A percentile compares a stretch with the other conserved stretches of the same genome.
These are phyloP conservation scores for Coranthus polyacanthus DNA, from an alignment of 2,797 vertebrate species.

Conservation along the genomic window DNA sequence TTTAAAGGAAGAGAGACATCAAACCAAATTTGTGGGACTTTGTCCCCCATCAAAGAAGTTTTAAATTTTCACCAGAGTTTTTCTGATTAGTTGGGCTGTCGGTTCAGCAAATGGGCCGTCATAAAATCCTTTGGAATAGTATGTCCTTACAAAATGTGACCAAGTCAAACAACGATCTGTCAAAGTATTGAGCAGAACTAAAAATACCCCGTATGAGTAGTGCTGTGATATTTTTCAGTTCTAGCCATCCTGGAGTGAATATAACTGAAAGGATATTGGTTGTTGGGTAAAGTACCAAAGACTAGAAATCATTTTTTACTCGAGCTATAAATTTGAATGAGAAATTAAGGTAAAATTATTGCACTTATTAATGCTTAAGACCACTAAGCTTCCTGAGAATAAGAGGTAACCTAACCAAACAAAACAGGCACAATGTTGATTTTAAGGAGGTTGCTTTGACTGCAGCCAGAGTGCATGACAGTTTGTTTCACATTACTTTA, in stretches of 20 bases:
- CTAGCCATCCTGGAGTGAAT: slow-evolving; percentile 29
- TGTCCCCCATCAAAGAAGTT: slow-evolving; percentile 61
- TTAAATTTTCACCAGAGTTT: slow-evolving; percentile 66
- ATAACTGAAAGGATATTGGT: slow-evolving; percentile 1
- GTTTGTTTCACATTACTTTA: slow-evolving; percentile 26
- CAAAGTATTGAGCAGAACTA: slow-evolving; percentile 69
- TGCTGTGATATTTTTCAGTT: slow-evolving; percentile 55
- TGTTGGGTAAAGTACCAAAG: neutral
- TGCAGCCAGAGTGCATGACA: slow-evolving; percentile 11
- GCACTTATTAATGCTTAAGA: slow-evolving; percentile 45
- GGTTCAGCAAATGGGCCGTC: slow-evolving; percentile 66
- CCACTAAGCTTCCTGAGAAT: slow-evolving; percentile 42
- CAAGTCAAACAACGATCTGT: slow-evolving; percentile 74
- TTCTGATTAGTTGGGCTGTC: slow-evolving; percentile 65
- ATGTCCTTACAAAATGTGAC: slow-evolving; percentile 59
- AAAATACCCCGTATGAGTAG: slow-evolving; percentile 65
- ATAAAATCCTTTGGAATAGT: slow-evolving; percentile 74
- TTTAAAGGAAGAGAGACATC: slow-evolving; percentile 74
- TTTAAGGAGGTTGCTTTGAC: slow-evolving; percentile 29
- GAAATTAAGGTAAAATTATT: slow-evolving; percentile 44
- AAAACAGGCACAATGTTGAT: slow-evolving; percentile 28
- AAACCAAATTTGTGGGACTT: slow-evolving; percentile 67
- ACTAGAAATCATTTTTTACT: neutral
- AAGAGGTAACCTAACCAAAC: slow-evolving; percentile 46
- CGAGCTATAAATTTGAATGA: slow-evolving; percentile 4